These are phyloP conservation scores for Apis dorsata DNA, from an alignment of 1,140 invertebrate genomes.

Conservation along the genomic window DNA sequence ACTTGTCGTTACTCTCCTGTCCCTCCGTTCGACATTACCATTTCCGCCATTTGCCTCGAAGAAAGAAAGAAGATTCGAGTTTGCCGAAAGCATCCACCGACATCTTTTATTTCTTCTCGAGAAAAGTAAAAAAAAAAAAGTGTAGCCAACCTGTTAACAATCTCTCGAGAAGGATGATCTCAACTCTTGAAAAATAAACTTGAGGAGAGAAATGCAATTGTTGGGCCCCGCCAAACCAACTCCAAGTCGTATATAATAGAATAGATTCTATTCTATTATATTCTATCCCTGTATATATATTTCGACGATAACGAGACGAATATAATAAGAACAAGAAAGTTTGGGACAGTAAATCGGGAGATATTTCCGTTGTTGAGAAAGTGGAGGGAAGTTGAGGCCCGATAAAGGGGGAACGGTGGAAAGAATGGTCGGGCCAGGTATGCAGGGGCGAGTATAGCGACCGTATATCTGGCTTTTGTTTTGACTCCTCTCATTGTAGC, in stretches of 20 bases:
- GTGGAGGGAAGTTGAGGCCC: conserved; percentile 12
- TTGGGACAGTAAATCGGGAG: neutral
- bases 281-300: neutral
- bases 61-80: neutral
- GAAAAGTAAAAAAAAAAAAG: too few relatives aligned
- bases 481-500: conserved; percentile 67
- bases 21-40: neutral
- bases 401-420: neutral
- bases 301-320: neutral
- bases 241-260: neutral
- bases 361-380: conserved; percentile 13
- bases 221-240: conserved; percentile 18
- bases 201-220: neutral
- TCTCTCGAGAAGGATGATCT: too few relatives aligned
- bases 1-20: neutral
- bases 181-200: too few relatives aligned
- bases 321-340: too few relatives aligned
- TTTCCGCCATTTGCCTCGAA: neutral
- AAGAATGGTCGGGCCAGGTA: conserved; percentile 51
- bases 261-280: neutral
- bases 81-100: too few relatives aligned
- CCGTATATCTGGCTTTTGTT: conserved; percentile 75
- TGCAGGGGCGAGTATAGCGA: conserved; percentile 67
- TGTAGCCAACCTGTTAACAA: too few relatives aligned
- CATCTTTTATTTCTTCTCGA: too few relatives aligned